These are phyloP conservation scores for Philypnodon macrostomus DNA, from an alignment of 2,797 vertebrate species.

Conservation along the genomic window DNA sequence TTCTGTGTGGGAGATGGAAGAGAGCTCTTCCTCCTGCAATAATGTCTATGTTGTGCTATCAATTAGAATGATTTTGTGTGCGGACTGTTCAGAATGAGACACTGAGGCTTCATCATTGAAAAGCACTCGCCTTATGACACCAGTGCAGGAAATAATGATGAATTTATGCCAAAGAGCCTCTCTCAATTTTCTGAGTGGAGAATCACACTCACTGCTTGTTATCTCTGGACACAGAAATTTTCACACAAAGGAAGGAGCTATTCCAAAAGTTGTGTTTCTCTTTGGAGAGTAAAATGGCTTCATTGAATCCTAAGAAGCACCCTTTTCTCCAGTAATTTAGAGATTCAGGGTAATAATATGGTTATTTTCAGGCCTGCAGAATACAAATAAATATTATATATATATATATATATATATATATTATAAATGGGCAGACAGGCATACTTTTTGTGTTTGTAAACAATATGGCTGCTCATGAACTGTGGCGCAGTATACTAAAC, in stretches of 20 bases:
- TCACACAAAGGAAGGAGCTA: conserved; percentile 3
- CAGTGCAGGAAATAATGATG: conserved; percentile 46
- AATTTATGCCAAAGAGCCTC: conserved; percentile 39
- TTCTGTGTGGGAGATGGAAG: conserved; percentile 13
- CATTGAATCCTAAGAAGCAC: background rate
- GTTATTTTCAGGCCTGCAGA: conserved; percentile 7
- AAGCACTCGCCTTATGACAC: conserved; percentile 31
- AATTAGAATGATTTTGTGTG: conserved; percentile 53
- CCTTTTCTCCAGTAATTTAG: conserved; percentile 15
- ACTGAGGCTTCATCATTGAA: conserved; percentile 45
- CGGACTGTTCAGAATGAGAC: conserved; percentile 31
- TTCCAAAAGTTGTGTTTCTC: conserved; percentile 13
- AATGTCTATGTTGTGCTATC: conserved; percentile 45
- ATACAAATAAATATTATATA: conserved; percentile 11
- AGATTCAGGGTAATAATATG: background rate
- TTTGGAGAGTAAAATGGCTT: background rate
- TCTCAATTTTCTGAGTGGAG: conserved; percentile 28
- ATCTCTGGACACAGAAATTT: conserved; percentile 15
- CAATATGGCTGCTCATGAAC: too few relatives aligned
- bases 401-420: too few relatives aligned
- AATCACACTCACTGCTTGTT: conserved; percentile 26
- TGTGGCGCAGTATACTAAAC: too few relatives aligned
- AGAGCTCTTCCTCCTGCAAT: conserved; percentile 43
- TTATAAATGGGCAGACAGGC: too few relatives aligned
- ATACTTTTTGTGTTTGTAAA: too few relatives aligned